Percentiles rank a stretch among this genome's conserved stretches.
phyloP scores from a whole-genome alignment of 2,113 vertebrate species.

The Microtus oregoni region DNA sequence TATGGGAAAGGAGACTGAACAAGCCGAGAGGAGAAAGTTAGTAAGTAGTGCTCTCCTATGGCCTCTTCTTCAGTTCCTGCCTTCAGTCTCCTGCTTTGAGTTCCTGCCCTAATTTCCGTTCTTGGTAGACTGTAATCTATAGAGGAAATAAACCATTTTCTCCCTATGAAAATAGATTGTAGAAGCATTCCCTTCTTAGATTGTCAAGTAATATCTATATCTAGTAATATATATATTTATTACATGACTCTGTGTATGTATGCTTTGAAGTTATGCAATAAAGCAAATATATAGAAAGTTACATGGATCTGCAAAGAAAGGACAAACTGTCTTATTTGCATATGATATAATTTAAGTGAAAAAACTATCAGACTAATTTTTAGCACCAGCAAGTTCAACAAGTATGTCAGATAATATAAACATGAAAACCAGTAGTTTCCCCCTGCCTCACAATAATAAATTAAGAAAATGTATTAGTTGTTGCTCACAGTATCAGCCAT shows the following conservation, averaged over 20 bases:
- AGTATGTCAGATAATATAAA: slow-evolving; percentile 32
- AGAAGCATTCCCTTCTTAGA: slow-evolving; percentile 2
- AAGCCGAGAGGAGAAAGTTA: neutral
- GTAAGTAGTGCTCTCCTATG: too few species aligned
- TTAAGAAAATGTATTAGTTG: neutral
- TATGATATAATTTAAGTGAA: slow-evolving; percentile 15
- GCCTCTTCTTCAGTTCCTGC: neutral
- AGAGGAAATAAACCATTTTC: neutral
- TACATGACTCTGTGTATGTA: neutral
- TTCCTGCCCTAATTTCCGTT: neutral
- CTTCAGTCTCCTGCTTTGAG: neutral
- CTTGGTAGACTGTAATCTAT: neutral
- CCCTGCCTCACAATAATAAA: neutral
- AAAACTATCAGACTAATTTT: neutral
- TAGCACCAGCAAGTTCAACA: neutral
- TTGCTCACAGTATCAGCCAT: neutral
- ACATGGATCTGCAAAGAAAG: slow-evolving; percentile 2
- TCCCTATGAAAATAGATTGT: neutral
- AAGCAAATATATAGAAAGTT: neutral
- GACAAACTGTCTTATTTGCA: neutral
- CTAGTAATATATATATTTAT: neutral
- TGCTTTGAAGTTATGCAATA: neutral
- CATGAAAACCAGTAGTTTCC: neutral
- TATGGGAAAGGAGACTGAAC: neutral
- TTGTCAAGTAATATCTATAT: neutral